A percentile compares a stretch with the other conserved stretches of the same genome.
phyloP scores from a whole-genome alignment of 2,113 vertebrate species.

The Glaucidium brasilianum region DNA sequence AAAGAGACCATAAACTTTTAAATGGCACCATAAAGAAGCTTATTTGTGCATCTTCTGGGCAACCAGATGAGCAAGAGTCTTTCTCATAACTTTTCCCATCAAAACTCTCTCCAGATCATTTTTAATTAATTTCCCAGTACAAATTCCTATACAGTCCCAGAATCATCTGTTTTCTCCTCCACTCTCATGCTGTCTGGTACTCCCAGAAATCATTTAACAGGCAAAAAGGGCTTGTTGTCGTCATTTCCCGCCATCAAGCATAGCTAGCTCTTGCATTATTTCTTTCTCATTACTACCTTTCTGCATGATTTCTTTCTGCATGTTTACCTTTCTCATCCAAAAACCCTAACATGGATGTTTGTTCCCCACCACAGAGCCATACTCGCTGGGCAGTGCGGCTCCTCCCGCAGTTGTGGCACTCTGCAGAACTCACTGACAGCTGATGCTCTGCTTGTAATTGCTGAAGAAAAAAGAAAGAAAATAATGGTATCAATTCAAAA shows the following conservation, averaged over 20 bases:
- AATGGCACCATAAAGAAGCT: not conserved
- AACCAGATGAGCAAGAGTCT: not conserved
- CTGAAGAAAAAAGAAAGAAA: not conserved
- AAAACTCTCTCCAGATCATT: not conserved
- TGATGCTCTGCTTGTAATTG: not conserved
- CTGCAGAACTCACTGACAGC: not conserved
- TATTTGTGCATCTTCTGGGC: not conserved
- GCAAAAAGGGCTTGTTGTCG: not conserved
- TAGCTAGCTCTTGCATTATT: not conserved
- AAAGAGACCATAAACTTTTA: not conserved
- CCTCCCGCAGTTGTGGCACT: not conserved
- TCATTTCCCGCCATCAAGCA: not conserved
- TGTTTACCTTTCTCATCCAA: not conserved
- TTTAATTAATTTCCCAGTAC: not conserved
- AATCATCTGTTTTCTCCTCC: not conserved
- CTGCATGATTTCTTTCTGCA: not conserved
- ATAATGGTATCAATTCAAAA: not conserved
- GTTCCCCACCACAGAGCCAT: not conserved
- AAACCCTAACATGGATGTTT: not conserved
- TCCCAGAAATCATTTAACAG: not conserved
- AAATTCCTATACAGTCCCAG: not conserved
- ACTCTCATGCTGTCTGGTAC: not conserved
- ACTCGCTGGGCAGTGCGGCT: not conserved
- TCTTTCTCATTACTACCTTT: not conserved
- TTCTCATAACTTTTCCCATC: not conserved